These are phyloP conservation scores for Electrophaes corylata DNA, from an alignment of 2,888 invertebrate genomes.

Conservation along the genomic window DNA sequence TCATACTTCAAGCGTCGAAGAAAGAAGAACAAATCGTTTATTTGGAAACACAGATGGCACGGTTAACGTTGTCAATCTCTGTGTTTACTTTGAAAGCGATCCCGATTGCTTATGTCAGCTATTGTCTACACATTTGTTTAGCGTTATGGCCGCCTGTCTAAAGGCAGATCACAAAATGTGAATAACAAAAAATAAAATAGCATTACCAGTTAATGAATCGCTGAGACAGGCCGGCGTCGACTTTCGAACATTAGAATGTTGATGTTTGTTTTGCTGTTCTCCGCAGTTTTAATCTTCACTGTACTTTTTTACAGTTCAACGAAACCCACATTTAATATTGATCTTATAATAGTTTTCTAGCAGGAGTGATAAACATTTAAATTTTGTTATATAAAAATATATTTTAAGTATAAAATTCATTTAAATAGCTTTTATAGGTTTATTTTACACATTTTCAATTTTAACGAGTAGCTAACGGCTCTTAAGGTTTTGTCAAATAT, in stretches of 20 bases:
- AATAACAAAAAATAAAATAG: conserved; percentile 45
- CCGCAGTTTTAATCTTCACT: not conserved
- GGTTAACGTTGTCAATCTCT: not conserved
- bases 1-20: not conserved
- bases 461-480: too few species aligned
- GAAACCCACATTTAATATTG: too few species aligned
- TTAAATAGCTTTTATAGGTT: too few species aligned
- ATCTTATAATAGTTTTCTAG: too few species aligned
- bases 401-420: too few species aligned
- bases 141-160: not conserved
- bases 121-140: not conserved
- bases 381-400: not conserved
- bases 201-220: conserved; percentile 31
- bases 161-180: conserved; percentile 30
- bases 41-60: too few species aligned
- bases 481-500: not conserved
- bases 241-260: conserved; percentile 28
- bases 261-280: conserved; percentile 43
- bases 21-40: not conserved
- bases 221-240: conserved; percentile 41
- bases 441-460: too few species aligned
- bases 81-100: not conserved
- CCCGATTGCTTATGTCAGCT: not conserved
- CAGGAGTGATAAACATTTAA: too few species aligned
- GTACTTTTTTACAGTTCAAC: too few species aligned